Evolutionary conservation across 2,797 vertebrate genomes (phyloP).

Genomic region (Falco novaeseelandiae): DNA sequence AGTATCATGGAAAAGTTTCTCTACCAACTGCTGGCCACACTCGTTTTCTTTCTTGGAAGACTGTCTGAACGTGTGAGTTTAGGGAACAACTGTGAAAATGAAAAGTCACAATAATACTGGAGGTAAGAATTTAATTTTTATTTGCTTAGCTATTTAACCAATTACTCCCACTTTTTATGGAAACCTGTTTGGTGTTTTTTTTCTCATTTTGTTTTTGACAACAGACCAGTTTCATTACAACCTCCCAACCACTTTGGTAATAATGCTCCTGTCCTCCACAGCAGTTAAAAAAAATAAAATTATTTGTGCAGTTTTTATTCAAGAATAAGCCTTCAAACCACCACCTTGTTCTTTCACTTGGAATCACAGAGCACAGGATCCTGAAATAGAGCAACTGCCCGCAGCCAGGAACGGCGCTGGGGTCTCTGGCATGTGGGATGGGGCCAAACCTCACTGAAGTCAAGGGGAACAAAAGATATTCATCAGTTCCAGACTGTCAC

Average conservation of each 20-base stretch:
- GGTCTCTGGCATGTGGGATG: neutral
- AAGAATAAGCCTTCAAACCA: neutral
- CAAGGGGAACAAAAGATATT: neutral
- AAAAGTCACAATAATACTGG: neutral
- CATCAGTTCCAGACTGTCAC: neutral
- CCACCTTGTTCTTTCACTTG: neutral
- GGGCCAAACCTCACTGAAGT: neutral
- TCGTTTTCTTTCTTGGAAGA: neutral
- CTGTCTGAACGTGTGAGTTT: neutral
- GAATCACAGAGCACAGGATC: neutral
- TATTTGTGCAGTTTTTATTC: neutral
- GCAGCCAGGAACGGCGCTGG: neutral
- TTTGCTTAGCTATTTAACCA: neutral
- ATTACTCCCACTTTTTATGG: neutral
- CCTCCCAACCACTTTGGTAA: neutral
- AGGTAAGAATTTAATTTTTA: neutral
- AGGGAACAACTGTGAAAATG: neutral
- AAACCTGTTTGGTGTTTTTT: rapidly evolving
- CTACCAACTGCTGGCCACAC: neutral
- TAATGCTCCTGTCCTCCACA: neutral
- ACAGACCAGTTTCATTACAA: neutral
- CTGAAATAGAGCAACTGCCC: rapidly evolving
- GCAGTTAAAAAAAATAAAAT: neutral
- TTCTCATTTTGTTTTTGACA: neutral
- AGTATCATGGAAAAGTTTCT: neutral